Percentiles rank a stretch among this genome's conserved stretches.
These are phyloP conservation scores for Notolabrus celidotus DNA, from an alignment of 2,797 vertebrate species.

Conservation along the genomic window DNA sequence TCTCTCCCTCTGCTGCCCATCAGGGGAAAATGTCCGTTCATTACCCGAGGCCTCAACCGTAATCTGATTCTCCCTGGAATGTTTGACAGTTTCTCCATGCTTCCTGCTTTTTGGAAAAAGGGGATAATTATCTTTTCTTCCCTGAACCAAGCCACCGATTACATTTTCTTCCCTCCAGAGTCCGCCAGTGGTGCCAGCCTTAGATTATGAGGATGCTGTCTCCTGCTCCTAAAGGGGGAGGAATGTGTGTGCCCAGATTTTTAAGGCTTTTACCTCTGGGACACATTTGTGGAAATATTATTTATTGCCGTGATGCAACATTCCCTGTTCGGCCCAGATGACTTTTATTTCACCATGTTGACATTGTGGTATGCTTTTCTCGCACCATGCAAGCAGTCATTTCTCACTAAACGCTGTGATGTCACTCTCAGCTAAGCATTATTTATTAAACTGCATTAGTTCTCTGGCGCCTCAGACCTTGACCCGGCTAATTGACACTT, in stretches of 20 bases:
- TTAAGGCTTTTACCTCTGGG: constrained; percentile 30
- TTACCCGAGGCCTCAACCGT: constrained; percentile 58
- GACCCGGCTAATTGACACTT: constrained; percentile 75
- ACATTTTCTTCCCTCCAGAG: constrained; percentile 36
- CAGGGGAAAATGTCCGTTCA: constrained; percentile 65
- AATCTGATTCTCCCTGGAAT: constrained; percentile 77
- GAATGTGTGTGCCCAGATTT: constrained; percentile 17
- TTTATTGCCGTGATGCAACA: constrained; percentile 53
- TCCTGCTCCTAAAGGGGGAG: constrained; percentile 13
- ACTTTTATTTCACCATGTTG: constrained; percentile 48
- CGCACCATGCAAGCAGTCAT: neutral
- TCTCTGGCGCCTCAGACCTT: constrained; percentile 49
- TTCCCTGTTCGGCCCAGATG: constrained; percentile 11
- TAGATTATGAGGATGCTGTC: constrained; percentile 41
- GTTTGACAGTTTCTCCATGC: constrained; percentile 66
- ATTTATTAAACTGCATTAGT: constrained; percentile 54
- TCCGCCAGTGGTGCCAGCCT: constrained; percentile 36
- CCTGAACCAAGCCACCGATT: constrained; percentile 49
- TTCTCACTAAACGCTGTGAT: constrained; percentile 22
- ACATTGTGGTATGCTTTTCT: constrained; percentile 21
- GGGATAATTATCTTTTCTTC: constrained; percentile 65
- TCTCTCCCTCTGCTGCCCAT: constrained; percentile 27
- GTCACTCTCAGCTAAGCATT: constrained; percentile 40
- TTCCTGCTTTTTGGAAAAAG: constrained; percentile 62
- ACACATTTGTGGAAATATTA: constrained; percentile 39